Base-by-base conservation (phyloP, 2,888 invertebrate genomes). In the Parnassius glacialis region DNA sequence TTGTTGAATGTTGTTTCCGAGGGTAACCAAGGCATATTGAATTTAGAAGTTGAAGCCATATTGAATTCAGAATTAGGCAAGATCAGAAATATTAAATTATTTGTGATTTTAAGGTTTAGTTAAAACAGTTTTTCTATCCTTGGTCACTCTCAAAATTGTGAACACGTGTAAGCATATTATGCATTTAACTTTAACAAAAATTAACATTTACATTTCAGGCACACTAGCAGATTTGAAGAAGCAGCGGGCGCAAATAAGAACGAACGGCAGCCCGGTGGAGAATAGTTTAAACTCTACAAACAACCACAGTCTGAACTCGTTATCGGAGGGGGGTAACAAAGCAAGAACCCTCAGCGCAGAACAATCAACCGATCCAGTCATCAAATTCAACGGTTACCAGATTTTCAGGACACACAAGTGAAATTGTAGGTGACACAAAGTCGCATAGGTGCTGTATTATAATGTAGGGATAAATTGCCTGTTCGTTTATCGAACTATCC, bases 171-270 rank as follows among this genome's bases (percentile, higher is more conserved):
- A 34, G 34, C 34, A 34, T 34, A 34, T 34, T 34, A 34, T 34
- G 34, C 34, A 10, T 12, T 52, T 41, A 52, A 52, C 9, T 41
- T n/a, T 9, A 52, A n/a, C 25, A 3, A 3, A 45, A 45, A 45
- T 12, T 9, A 13, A 44, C 10, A 25, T 42, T 16, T 3, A 16
- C 11, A 60, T 90, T 90, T 55, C 87, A 92, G 94, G 95, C 73
- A 98, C 98, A 57, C 93, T 98, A 73, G 96, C 98, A 59, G 98
- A 98, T 87, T 92, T 98, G 83, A 98, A 98, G 91, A 97, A 97
- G 84, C 97, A 98, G 81, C 93, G 98, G 68, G 94, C 97, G 67
- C 96, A 96, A 76, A 96, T 95, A 73, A 92, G 97, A 73, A 92
- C 89, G 2, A 95, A 94, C 78, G 94, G 93, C 61, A 93, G 92